phyloP scores from a whole-genome alignment of 2,888 invertebrate species.

The Scaptomyza parva region DNA sequence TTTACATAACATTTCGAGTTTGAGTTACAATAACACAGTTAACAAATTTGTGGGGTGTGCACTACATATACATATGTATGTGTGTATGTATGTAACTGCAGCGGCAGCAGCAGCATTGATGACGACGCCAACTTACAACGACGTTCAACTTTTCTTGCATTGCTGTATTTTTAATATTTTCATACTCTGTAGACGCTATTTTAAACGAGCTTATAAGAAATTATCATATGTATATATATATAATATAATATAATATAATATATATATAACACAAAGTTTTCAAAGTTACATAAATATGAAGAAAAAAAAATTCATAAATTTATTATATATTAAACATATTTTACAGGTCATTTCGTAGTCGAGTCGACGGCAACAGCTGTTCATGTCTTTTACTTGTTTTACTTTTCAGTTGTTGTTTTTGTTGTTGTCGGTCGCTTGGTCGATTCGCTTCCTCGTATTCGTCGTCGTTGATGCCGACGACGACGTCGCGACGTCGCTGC shows the following conservation, averaged over 20 bases:
- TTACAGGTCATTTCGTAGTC: slow-evolving; percentile 36
- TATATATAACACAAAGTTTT: background rate
- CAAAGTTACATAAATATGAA: background rate
- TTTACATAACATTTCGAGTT: too few relatives aligned
- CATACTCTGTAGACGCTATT: slow-evolving; percentile 23
- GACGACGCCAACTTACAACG: slow-evolving; percentile 41
- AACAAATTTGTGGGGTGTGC: slow-evolving; percentile 64
- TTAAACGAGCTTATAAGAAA: background rate
- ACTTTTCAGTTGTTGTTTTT: slow-evolving; percentile 59
- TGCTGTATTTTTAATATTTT: slow-evolving; percentile 54
- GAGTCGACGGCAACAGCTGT: slow-evolving; percentile 10
- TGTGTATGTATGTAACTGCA: background rate
- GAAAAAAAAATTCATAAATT: background rate
- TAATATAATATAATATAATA: background rate
- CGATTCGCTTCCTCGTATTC: slow-evolving; percentile 59
- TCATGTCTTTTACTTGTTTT: slow-evolving; percentile 50
- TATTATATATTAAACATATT: background rate
- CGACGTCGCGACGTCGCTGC: slow-evolving; percentile 48
- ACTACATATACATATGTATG: background rate
- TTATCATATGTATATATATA: background rate
- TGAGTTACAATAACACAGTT: slow-evolving; percentile 15
- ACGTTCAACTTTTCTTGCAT: slow-evolving; percentile 55
- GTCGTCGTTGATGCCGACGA: slow-evolving; percentile 42
- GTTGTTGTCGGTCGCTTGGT: slow-evolving; percentile 40
- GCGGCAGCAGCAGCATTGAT: slow-evolving; percentile 32